Base-by-base conservation (phyloP, 2,888 invertebrate genomes). In the Apamea monoglypha region DNA sequence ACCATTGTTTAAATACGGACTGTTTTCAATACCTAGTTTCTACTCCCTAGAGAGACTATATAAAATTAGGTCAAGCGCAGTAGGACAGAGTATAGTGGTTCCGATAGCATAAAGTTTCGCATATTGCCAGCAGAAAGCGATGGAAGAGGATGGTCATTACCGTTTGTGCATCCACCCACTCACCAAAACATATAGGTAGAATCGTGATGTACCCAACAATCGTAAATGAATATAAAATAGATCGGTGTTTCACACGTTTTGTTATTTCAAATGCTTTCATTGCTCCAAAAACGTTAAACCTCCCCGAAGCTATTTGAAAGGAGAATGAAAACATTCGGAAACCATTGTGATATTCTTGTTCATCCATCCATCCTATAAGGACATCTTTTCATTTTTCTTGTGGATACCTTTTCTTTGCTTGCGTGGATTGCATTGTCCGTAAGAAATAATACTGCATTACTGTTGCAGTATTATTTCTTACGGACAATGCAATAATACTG, bases 271-370 rank as follows among this genome's bases (percentile, higher is more conserved):
- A 67, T 29, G 50, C 18, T 81, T 83, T 44, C 25, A 50, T 59
- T 77, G 16, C 79, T 56, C 25, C 44, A 50, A 73, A 82, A 76
- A 53, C 10, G 18, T 73, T 59, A 72, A 68, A 76, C 29, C 36
- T 76, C 16, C 16, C 16, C 18, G 61, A 70, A 76, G 47, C 25
- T 73, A n/a, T 85, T 56, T 74, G 61, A 40, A 68, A 59, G 16
- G 29, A 76, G 68, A 67, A 82, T 66, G 47, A 44, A 86, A 68
- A 86, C 78, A 74, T 86, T 86, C 32, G 50, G 67, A 77, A 86
- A 69, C 63, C 74, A 72, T 77, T 82, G 73, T 74, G 70, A 59
- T 82, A 77, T 77, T 77, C 53, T n/a, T 82, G 40, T 50, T 76
- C 53, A 80, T 53, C 44, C 66, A 85, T 81, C 64, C 47, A 72